Conservation (phyloP, 2,797 vertebrate species). For the Sparus aurata region DNA sequence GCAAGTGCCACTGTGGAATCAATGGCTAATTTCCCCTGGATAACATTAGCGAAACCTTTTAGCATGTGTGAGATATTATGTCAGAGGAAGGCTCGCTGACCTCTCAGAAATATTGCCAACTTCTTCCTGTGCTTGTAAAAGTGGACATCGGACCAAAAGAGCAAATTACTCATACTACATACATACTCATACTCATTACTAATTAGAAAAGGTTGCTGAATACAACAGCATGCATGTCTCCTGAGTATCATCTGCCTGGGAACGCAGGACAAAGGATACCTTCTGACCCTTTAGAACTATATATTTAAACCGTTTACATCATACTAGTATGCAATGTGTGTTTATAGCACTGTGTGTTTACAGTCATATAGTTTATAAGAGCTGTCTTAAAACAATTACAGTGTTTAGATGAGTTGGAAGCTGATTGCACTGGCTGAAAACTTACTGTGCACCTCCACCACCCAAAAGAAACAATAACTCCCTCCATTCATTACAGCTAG, state of each 20-base stretch:
- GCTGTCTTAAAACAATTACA: slow-evolving; percentile 62
- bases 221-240: background rate
- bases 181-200: no score
- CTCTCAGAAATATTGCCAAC: slow-evolving; percentile 45
- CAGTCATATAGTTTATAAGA: slow-evolving; percentile 49
- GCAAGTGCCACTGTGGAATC: slow-evolving; percentile 73
- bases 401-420: slow-evolving; percentile 53
- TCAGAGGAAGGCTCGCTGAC: slow-evolving; percentile 52
- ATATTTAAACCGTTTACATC: slow-evolving; percentile 38
- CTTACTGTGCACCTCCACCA: background rate
- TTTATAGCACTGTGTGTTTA: slow-evolving; percentile 54
- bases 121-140: slow-evolving; percentile 40
- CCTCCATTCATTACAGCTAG: background rate
- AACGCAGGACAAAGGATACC: background rate
- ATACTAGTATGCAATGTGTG: slow-evolving; percentile 18
- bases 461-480: slow-evolving; percentile 32
- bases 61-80: slow-evolving; percentile 66
- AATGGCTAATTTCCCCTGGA: slow-evolving; percentile 80
- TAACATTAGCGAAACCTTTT: slow-evolving; percentile 79
- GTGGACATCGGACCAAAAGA: slow-evolving; percentile 35
- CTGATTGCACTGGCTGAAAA: slow-evolving; percentile 32
- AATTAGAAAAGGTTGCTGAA: slow-evolving; percentile 31
- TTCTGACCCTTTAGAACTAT: background rate
- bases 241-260: background rate
- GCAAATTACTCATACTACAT: background rate